These are phyloP conservation scores for western clawed frog (Xenopus tropicalis) DNA, from an alignment of 2,113 vertebrate species.

Conservation along the genomic window UCB_Xtro_10.0 CM004447.2:31286501-31287000, in stretches of 20 bases:
- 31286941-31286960: slow-evolving; percentile 73
- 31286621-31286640: slow-evolving; percentile 29
- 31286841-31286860: slow-evolving; percentile 96
- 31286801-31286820: slow-evolving; percentile 99
- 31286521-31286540: background rate
- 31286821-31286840: slow-evolving; percentile 99
- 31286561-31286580: slow-evolving; percentile 16
- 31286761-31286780: slow-evolving; percentile 98
- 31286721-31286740: slow-evolving; percentile 69
- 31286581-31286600: slow-evolving; percentile 53
- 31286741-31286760: slow-evolving; percentile 94
- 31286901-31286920: slow-evolving; percentile 94
- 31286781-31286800: slow-evolving; percentile 99
- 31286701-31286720: slow-evolving; percentile 68
- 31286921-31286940: slow-evolving; percentile 87
- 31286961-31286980: slow-evolving; percentile 66
- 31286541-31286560: slow-evolving; percentile 21
- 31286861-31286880: slow-evolving; percentile 96
- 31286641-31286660: slow-evolving; percentile 25
- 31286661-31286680: slow-evolving; percentile 49
- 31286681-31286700: slow-evolving; percentile 56
- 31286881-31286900: slow-evolving; percentile 93
- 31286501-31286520: slow-evolving; percentile 42
- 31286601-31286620: slow-evolving; percentile 46
- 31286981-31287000: slow-evolving; percentile 60